Evolutionary conservation across 2,113 vertebrate species (phyloP), one percentile per base, ranked within the genome.

Genomic region (Piprites chloris): DNA sequence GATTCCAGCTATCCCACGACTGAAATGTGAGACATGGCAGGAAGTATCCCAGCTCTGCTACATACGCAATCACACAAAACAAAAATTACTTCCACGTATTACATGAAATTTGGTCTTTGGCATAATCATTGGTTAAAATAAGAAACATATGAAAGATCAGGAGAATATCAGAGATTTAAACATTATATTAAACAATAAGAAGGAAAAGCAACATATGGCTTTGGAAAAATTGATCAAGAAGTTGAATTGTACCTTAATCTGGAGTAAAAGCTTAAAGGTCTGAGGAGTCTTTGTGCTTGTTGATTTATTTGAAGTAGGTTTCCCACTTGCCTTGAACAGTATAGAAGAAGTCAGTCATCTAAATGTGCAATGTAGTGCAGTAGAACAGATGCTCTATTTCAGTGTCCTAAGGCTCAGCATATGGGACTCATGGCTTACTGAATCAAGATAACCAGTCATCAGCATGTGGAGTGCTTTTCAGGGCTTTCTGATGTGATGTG

Each of bases 371-470:
- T 69, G 72, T 88, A 72, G 50, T 69, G 32, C 14, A 32, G 21
- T 12, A 78, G 77, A 96, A 78, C 85, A 91, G 66, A 85, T 95
- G 75, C 32, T 96, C 46, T 73, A 0, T 58, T 93, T 90, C 79
- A 85, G 53, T 93, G 85, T 95, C 72, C 85, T 88, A 63, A 73
- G 71, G 78, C 82, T 77, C 63, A 76, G 67, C 85, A 85, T 87
- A 85, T 85, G 78, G 44, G 46, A 68, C 32, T 85, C 23, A 22
- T 7, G 8, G 41, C 63, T 90, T 77, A n/a, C 23, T 90, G 58
- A 85, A 73, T 92, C 68, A 33, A 79, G 41, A 65, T 62, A 87
- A 59, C 49, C 41, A 69, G 28, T 46, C 7, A 8, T 61, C 62
- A 92, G 41, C 21, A 79, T 23, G 4, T 44, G 62, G 27, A 72